These are phyloP conservation scores for Andricus curvator DNA, from an alignment of 2,888 invertebrate genomes.

Conservation along the genomic window DNA sequence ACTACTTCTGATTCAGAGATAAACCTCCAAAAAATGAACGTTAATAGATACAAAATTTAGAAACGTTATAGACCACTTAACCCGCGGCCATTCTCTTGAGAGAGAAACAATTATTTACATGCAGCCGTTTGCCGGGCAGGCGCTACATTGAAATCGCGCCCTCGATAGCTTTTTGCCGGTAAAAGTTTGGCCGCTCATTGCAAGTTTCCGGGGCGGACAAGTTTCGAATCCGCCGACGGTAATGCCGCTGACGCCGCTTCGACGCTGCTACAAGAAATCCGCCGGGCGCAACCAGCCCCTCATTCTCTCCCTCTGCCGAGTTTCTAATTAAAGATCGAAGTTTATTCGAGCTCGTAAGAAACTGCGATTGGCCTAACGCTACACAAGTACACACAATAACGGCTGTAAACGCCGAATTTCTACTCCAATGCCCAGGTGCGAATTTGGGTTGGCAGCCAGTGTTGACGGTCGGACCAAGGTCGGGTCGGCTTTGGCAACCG, in stretches of 20 bases:
- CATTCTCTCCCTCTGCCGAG: conserved; percentile 58
- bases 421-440: conserved; percentile 20
- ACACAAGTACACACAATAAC: neutral
- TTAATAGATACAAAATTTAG: neutral
- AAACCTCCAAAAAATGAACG: no score
- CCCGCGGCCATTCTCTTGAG: conserved; percentile 1
- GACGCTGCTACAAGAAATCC: conserved; percentile 66
- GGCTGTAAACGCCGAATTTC: conserved; percentile 4
- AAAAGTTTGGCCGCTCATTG: conserved; percentile 63
- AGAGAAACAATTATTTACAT: conserved; percentile 71
- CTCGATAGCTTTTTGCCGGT: conserved; percentile 66
- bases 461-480: no score
- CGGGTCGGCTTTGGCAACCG: no score
- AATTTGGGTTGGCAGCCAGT: no score
- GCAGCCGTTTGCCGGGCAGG: conserved; percentile 60
- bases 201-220: conserved; percentile 67
- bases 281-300: conserved; percentile 57
- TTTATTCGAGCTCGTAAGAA: conserved; percentile 62
- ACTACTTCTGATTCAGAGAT: no score
- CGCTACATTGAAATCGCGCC: conserved; percentile 64
- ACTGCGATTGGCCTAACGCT: conserved; percentile 11
- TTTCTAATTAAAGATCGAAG: conserved; percentile 76
- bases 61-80: neutral
- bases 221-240: conserved; percentile 69
- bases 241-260: conserved; percentile 67